Evolutionary conservation across 2,797 vertebrate species (phyloP).

Genomic region (Melopsittacus undulatus): DNA sequence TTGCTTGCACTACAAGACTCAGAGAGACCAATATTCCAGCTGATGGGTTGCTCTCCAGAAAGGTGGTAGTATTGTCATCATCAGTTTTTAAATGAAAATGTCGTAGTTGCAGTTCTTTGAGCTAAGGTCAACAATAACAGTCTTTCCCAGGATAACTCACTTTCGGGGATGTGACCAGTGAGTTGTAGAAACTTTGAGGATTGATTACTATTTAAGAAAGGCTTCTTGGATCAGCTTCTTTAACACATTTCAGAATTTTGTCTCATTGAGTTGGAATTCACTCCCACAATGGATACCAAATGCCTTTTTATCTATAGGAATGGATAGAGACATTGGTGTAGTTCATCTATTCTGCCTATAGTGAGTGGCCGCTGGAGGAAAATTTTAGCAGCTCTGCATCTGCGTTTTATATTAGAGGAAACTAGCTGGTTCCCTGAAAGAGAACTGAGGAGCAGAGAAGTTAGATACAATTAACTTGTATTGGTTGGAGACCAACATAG

Average conservation of each 20-base stretch:
- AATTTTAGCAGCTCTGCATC: background rate
- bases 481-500: background rate
- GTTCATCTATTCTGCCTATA: background rate
- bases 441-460: background rate
- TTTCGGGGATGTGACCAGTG: background rate
- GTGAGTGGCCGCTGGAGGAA: background rate
- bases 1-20: background rate
- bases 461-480: background rate
- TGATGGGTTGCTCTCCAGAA: background rate
- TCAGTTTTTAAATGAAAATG: background rate
- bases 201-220: background rate
- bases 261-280: background rate
- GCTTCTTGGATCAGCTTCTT: background rate
- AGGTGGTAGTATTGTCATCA: background rate
- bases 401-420: background rate
- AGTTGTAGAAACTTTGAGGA: background rate
- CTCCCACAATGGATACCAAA: background rate
- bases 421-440: background rate
- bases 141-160: background rate
- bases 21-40: background rate
- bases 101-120: background rate
- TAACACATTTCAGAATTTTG: background rate
- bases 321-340: background rate
- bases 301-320: background rate
- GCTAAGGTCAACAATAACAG: background rate